These are phyloP conservation scores for Batillaria attramentaria DNA, from an alignment of 1,140 invertebrate genomes.

Conservation along the genomic window DNA sequence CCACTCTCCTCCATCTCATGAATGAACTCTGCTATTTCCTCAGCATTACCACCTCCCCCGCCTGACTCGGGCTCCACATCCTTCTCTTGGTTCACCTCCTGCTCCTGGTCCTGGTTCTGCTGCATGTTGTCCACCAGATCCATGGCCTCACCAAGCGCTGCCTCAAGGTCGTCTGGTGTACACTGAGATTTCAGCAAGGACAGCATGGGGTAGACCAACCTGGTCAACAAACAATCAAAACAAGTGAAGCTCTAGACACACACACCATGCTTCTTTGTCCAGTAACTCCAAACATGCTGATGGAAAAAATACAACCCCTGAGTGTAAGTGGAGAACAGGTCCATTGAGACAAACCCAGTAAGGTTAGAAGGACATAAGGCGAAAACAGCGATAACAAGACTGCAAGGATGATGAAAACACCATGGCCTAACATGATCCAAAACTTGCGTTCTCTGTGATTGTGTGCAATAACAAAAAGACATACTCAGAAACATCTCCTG, in stretches of 20 bases:
- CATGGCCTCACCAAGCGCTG: conserved; percentile 47
- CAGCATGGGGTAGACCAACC: conserved; percentile 52
- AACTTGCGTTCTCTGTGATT: no score
- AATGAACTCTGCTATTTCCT: conserved; percentile 31
- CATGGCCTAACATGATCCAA: no score
- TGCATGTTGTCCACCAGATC: background rate
- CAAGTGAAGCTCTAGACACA: no score
- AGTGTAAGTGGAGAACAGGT: no score
- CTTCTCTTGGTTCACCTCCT: background rate
- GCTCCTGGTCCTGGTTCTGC: background rate
- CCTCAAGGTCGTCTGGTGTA: conserved; percentile 45
- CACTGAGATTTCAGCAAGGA: conserved; percentile 49
- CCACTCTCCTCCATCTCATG: conserved; percentile 35
- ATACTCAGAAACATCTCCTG: conserved; percentile 15
- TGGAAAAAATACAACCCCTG: background rate
- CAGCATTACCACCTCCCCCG: conserved; percentile 37
- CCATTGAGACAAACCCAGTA: no score
- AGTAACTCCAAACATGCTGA: no score
- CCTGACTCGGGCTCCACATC: background rate
- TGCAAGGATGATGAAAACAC: no score
- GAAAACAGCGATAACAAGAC: no score
- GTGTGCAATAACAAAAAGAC: no score
- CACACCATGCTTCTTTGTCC: no score
- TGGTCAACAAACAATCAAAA: background rate
- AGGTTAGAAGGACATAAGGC: no score